Percentiles rank a stretch among this genome's conserved stretches.
These are phyloP conservation scores for Phylloscopus trochiloides DNA, from an alignment of 2,113 vertebrate species.

Conservation along the genomic window DNA sequence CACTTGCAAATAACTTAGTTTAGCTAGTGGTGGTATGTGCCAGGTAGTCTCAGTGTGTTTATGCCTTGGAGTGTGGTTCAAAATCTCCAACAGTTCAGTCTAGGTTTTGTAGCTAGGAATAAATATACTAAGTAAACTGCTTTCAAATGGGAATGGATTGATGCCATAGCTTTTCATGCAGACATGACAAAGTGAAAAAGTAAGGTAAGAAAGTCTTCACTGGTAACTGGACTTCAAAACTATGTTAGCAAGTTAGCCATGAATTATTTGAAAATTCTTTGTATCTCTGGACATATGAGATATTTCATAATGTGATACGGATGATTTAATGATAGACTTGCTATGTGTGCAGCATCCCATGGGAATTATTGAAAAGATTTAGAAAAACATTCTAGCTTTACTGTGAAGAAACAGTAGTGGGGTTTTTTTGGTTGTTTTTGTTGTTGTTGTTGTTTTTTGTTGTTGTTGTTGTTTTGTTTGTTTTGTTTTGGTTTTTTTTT, in stretches of 20 bases:
- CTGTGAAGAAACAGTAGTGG: neutral
- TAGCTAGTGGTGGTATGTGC: neutral
- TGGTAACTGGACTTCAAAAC: neutral
- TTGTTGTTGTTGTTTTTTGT: no score
- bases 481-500: no score
- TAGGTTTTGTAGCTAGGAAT: slow-evolving; percentile 19
- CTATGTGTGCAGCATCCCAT: neutral
- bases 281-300: neutral
- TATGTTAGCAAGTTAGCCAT: neutral
- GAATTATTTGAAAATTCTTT: neutral
- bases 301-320: neutral
- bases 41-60: slow-evolving; percentile 17
- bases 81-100: neutral
- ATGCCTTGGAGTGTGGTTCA: slow-evolving; percentile 25
- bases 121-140: neutral
- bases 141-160: neutral
- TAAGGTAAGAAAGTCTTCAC: neutral
- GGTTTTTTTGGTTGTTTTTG: no score
- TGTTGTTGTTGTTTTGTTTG: neutral
- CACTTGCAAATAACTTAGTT: neutral
- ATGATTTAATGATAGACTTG: neutral
- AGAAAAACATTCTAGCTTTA: neutral
- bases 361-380: neutral
- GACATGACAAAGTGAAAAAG: neutral
- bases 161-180: neutral